Evolutionary conservation across 2,888 invertebrate species (phyloP), one percentile per base, ranked within the genome.

Genomic region (Drosophila neonasuta): DNA sequence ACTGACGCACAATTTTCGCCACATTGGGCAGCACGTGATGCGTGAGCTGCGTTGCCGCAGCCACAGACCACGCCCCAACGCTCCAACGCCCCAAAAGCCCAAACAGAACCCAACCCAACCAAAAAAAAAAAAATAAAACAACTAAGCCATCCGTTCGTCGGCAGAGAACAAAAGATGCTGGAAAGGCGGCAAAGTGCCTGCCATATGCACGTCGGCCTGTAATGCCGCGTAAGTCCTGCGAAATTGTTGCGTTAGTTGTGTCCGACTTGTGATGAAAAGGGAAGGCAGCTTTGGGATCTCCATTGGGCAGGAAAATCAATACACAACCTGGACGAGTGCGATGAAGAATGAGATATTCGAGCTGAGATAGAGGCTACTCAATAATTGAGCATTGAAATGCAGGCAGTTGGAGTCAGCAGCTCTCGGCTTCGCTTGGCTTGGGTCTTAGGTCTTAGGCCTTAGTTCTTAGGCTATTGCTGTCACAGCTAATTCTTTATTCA

Each of bases 11-110:
- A 63, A 59, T 81, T 75, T 79, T 71, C 80, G 78, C 67, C 78
- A 83, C 83, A 83, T 83, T 83, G 71, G 68, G 76, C 83, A 85
- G 72, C 72, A 74, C 68, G 80, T 86, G 86, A 75, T 75, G 82
- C 85, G 76, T 85, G 69, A 52, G 56, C 29, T 46, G 45, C 55
- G 55, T 20, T 34, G 44, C 55, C 55, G 17, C 34, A 36, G 54
- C 61, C 69, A 29, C 30, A 20, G 17, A 51, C 39, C 52, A 36
- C 54, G 52, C 60, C 66, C 17, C 39, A 29, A 57, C 24, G 51
- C 41, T 34, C 29, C 30, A n/a, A 34, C 2, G 10, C 20, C 58
- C 10, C 8, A n/a, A 42, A 42, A 7, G n/a, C 36, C 36, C 11
- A 29, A 11, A 13, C 8, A n/a, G 3, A 42, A 7, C n/a, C 36